A percentile compares a stretch with the other conserved stretches of the same genome.
These are phyloP conservation scores for Tupaia tana DNA, from an alignment of 2,113 vertebrate species.

Conservation along the genomic window DNA sequence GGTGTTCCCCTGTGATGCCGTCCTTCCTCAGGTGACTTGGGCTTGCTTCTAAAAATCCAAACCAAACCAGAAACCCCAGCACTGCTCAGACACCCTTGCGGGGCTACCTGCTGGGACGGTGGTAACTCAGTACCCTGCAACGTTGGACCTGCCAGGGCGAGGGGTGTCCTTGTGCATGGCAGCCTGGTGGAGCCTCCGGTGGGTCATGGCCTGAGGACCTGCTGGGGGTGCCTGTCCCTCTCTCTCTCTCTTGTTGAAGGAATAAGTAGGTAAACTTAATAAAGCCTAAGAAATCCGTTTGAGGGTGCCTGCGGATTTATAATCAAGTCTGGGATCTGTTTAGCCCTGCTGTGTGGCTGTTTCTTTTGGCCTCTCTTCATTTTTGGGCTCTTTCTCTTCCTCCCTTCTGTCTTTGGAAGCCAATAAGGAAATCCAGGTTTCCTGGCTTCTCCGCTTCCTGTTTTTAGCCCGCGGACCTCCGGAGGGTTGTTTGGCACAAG, in stretches of 20 bases:
- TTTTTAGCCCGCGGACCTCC: neutral
- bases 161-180: no score
- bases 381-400: neutral
- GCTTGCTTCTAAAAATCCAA: neutral
- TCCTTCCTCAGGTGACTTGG: neutral
- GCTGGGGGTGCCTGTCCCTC: no score
- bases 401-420: neutral
- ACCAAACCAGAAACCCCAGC: neutral
- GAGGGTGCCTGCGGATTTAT: neutral
- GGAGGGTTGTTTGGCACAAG: neutral
- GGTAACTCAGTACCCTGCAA: no score
- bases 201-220: no score
- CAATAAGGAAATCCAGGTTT: constrained; percentile 57
- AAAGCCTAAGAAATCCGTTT: no score
- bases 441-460: constrained; percentile 39
- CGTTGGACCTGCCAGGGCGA: no score
- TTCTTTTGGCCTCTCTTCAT: neutral
- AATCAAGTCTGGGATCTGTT: neutral
- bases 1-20: neutral
- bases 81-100: neutral
- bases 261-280: no score
- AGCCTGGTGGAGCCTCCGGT: no score
- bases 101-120: no score
- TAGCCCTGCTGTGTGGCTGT: rapidly evolving
- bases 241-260: no score